Base-by-base conservation (phyloP, 2,113 vertebrate genomes). In the Ctenodactylus gundi region DNA sequence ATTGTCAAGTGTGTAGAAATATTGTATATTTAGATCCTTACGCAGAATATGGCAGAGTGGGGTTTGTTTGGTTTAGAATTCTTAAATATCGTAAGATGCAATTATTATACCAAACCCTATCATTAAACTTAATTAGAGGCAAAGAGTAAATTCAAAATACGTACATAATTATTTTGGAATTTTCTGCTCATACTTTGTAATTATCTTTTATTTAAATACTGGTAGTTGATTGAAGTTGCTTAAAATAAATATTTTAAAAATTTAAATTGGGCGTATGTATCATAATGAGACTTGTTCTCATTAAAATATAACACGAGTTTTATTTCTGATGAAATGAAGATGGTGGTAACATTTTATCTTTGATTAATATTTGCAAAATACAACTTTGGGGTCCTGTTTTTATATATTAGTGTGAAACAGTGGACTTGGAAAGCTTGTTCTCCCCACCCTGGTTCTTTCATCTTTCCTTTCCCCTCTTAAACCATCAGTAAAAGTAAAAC, bases 401-500 rank as follows among this genome's bases (percentile, higher is more conserved):
- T 93, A 51, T 84, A 64, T 86, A 58, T 91, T 85, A 87, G 55
- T 85, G 60, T 78, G 73, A 97, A 94, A 90, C 67, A 84, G 53
- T 31, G 77, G 88, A 84, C 91, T 98, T 97, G 94, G 92, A 97
- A 97, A 97, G 95, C 96, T 96, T 97, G 65, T 96, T 97, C 53
- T 94, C 51, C 36, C 55, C 23, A 85, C n/a, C 18, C 73, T 78
- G 39, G 77, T 92, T 96, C 73, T 96, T 97, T 96, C 34, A 90
- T 67, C 39, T 11, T 29, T 13, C 65, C 94, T 82, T 55, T 60
- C 92, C n/a, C 41, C 78, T 44, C 78, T 91, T 68, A 88, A 96
- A 95, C 96, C 96, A 96, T 98, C 98, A 98, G 96, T 97, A 97
- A 97, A 98, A 98, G 97, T 97, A 98, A 97, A 97, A 96, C 96